phyloP scores from a whole-genome alignment of 2,113 vertebrate species.

The Phylloscopus whistleri region DNA sequence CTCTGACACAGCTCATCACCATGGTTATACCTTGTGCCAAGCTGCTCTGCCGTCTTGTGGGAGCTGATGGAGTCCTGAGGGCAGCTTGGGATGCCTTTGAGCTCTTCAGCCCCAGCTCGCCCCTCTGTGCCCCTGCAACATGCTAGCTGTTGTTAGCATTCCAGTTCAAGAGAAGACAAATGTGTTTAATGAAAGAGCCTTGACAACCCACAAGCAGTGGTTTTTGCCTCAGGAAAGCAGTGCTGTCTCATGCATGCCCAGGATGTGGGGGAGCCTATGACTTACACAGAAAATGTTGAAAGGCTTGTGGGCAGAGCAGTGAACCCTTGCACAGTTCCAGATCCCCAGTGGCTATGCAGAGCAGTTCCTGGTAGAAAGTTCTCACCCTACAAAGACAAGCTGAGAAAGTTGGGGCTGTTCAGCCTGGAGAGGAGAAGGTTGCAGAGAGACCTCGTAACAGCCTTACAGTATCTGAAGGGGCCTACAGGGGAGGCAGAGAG shows the following conservation, averaged over 20 bases:
- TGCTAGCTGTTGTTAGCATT: not conserved
- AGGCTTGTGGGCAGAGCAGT: not conserved
- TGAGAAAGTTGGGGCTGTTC: not conserved
- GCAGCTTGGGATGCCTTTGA: not conserved
- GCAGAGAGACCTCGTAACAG: not conserved
- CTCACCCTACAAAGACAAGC: not conserved
- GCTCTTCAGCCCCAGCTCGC: not conserved
- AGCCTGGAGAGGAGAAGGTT: not conserved
- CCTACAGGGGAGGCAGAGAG: too few relatives aligned
- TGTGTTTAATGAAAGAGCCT: not conserved
- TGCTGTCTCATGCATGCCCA: not conserved
- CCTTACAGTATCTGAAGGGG: not conserved
- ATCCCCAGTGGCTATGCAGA: fast-evolving
- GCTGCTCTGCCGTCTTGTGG: not conserved
- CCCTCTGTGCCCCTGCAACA: not conserved
- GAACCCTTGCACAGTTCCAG: not conserved
- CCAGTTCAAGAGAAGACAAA: not conserved
- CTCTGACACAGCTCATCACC: not conserved
- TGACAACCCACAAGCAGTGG: not conserved
- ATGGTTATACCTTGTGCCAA: not conserved
- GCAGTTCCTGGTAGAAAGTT: not conserved
- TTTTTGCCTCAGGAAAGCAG: not conserved
- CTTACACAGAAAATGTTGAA: not conserved
- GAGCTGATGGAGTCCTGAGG: not conserved
- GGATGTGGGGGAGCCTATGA: not conserved